These are phyloP conservation scores for Toxotes chatareus DNA, from an alignment of 2,113 vertebrate genomes.

Conservation along the genomic window DNA sequence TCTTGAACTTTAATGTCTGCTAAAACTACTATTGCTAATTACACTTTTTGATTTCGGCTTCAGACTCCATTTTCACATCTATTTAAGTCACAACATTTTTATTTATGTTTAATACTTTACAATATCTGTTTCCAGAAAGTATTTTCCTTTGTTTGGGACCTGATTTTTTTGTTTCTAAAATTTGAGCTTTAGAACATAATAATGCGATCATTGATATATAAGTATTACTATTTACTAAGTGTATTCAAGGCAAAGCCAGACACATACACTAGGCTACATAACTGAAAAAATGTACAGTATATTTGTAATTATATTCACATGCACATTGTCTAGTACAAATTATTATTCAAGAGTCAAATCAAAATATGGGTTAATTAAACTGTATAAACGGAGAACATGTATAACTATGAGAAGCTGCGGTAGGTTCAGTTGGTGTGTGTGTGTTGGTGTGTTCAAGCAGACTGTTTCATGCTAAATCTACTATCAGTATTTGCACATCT, in stretches of 20 bases:
- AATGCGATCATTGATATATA: too few species aligned
- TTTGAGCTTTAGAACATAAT: too few species aligned
- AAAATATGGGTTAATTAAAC: background rate
- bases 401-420: background rate
- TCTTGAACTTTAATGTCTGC: slow-evolving; percentile 5
- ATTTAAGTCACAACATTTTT: too few species aligned
- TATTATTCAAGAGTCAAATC: background rate
- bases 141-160: background rate
- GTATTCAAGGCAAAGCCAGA: background rate
- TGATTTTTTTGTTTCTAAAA: too few species aligned
- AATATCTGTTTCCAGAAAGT: too few species aligned
- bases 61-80: background rate
- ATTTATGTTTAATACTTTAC: background rate
- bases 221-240: too few species aligned
- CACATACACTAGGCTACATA: background rate
- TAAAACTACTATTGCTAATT: background rate
- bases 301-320: background rate
- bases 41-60: background rate
- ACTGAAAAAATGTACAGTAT: background rate
- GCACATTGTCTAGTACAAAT: background rate
- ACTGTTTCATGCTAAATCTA: background rate
- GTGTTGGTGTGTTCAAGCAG: background rate
- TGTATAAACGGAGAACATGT: background rate
- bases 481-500: slow-evolving; percentile 4
- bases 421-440: background rate